A percentile compares a stretch with the other conserved stretches of the same genome.
Evolutionary conservation across 2,113 vertebrate species (phyloP).

Genomic region (Rhadina sibilatrix): DNA sequence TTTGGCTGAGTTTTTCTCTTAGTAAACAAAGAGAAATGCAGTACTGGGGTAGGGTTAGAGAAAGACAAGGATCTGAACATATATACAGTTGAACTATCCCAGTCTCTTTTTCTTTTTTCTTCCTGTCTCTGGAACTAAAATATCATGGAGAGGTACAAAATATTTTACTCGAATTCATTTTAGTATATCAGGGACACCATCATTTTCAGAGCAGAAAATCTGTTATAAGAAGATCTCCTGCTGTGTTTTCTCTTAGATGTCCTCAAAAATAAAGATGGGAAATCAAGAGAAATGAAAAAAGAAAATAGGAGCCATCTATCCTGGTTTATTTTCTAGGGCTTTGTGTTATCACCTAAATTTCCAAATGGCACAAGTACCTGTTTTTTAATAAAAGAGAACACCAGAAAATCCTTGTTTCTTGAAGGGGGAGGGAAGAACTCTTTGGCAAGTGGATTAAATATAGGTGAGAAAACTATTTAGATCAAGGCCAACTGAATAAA

Average conservation of each 20-base stretch:
- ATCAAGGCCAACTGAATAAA: background rate
- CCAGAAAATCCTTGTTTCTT: background rate
- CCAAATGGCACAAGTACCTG: background rate
- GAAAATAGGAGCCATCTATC: background rate
- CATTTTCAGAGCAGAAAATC: constrained; percentile 12
- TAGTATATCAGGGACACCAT: background rate
- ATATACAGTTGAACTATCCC: background rate
- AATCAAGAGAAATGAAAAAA: background rate
- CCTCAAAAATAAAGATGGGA: constrained; percentile 22
- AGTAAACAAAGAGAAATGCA: background rate
- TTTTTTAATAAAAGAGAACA: background rate
- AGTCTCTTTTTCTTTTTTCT: background rate
- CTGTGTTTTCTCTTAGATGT: constrained; percentile 12
- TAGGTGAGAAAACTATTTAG: background rate
- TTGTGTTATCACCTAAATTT: background rate
- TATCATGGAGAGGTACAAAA: background rate
- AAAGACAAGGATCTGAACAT: background rate
- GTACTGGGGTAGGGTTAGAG: background rate
- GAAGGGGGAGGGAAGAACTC: background rate
- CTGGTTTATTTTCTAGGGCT: background rate
- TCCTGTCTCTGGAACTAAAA: background rate
- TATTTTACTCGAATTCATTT: constrained; percentile 5
- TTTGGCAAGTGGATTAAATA: background rate
- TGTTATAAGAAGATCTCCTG: background rate
- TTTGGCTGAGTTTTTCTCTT: background rate